Evolutionary conservation across 2,888 invertebrate species (phyloP).

Genomic region (Uloborus plumipes): DNA sequence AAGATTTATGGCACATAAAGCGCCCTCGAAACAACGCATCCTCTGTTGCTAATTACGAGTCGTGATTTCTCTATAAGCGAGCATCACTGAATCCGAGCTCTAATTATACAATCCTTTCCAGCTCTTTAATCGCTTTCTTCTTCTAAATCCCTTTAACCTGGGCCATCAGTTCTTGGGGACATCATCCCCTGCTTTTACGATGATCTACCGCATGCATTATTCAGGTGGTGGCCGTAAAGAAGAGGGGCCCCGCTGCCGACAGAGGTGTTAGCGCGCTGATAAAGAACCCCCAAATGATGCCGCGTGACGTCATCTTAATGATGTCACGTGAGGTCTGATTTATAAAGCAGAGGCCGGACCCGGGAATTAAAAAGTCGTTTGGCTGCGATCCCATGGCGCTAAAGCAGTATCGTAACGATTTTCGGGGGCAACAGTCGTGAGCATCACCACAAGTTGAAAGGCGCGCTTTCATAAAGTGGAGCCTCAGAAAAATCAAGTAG

Average conservation of each 20-base stretch:
- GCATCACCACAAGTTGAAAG: too few relatives aligned
- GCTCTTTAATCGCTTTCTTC: constrained; percentile 21
- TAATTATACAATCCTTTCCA: constrained; percentile 24
- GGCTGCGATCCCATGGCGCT: background rate
- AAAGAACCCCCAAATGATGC: constrained; percentile 42
- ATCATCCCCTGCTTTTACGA: constrained; percentile 19
- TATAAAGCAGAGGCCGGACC: constrained; percentile 19
- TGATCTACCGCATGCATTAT: constrained; percentile 41
- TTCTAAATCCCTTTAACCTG: constrained; percentile 7
- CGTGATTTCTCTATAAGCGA: too few relatives aligned
- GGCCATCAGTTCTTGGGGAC: background rate
- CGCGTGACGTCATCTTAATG: constrained; percentile 51
- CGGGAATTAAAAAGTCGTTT: constrained; percentile 31
- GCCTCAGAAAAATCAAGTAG: too few relatives aligned
- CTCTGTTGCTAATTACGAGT: too few relatives aligned
- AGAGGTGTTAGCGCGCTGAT: constrained; percentile 59
- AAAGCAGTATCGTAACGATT: background rate
- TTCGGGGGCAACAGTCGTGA: too few relatives aligned
- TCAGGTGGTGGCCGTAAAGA: constrained; percentile 16
- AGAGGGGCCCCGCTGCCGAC: constrained; percentile 1
- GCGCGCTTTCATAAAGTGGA: too few relatives aligned
- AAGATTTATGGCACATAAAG: too few relatives aligned
- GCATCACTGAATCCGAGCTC: too few relatives aligned
- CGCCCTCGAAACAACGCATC: too few relatives aligned
- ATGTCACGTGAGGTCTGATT: constrained; percentile 37